Evolutionary conservation across 2,113 vertebrate species (phyloP), one percentile per base, ranked within the genome.

Genomic region (Pelobates fuscus): DNA sequence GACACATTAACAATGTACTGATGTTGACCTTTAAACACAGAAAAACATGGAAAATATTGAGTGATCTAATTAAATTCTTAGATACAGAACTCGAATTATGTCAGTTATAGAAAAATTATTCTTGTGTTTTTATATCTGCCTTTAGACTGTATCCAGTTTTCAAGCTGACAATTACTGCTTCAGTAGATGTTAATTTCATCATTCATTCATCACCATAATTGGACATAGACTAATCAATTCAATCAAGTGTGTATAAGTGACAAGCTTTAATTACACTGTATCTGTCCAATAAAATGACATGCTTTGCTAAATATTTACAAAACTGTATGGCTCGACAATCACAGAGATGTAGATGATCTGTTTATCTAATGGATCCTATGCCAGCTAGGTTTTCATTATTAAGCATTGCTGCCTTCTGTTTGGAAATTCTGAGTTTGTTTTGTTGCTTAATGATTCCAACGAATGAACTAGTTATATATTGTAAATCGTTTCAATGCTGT

Each of bases 171-270:
- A 68, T 77, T 68, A 61, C 37, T 52, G 73, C 27, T 52, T 61
- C 73, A 61, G 64, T 68, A 68, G 65, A 67, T 77, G 73, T 68
- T 77, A 77, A 77, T 77, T 77, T 68, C 43, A 61, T 66, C 58
- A 68, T 61, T 68, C 65, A 68, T 77, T 61, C 73, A 77, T 77
- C 73, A 77, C 64, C 55, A 25, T 77, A 77, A 77, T 77, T 77
- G 65, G 26, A 61, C 58, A 59, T 67, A 59, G 41, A 37, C 73
- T 77, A 77, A 68, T 61, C 73, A 77, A 77, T 77, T 32, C 73
- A 68, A 77, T 77, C 64, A 68, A 77, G 64, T 77, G 41, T 68
- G 27, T 68, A 64, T 62, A 67, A 75, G 65, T 7, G 57, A 68
- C 73, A 77, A 49, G 73, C 55, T 30, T 68, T 68, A 77, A 68